phyloP scores from a whole-genome alignment of 2,888 invertebrate species.

The Barypeithes pellucidus region DNA sequence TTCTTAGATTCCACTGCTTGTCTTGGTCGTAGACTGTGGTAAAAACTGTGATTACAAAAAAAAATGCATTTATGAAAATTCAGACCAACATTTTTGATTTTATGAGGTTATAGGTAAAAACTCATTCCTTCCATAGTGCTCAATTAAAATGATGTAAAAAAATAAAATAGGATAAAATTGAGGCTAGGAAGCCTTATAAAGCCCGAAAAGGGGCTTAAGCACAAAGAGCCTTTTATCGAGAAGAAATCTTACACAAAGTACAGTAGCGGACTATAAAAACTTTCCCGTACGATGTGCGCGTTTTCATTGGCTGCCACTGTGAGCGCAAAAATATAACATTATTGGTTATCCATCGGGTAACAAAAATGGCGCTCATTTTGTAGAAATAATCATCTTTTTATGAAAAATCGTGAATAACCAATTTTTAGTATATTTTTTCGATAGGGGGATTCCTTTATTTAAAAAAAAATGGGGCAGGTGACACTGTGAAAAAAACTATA shows the following conservation, averaged over 20 bases:
- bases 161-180: slow-evolving; percentile 53
- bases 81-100: slow-evolving; percentile 43
- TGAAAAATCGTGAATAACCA: neutral
- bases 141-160: slow-evolving; percentile 67
- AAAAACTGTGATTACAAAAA: slow-evolving; percentile 47
- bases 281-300: neutral
- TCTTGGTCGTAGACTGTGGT: slow-evolving; percentile 1
- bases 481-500: slow-evolving; percentile 37
- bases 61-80: slow-evolving; percentile 45
- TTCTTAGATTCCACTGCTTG: neutral
- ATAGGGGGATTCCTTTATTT: slow-evolving; percentile 14
- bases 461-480: slow-evolving; percentile 36
- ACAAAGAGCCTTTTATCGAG: slow-evolving; percentile 16
- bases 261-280: slow-evolving; percentile 1
- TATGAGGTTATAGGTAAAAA: slow-evolving; percentile 57
- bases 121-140: slow-evolving; percentile 82
- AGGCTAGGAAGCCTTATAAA: slow-evolving; percentile 21
- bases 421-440: neutral
- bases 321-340: neutral
- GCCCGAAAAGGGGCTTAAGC: slow-evolving; percentile 5
- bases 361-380: too few relatives aligned
- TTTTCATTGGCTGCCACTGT: neutral
- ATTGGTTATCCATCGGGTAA: neutral
- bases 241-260: neutral
- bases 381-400: too few relatives aligned